Conservation (phyloP, 1,140 invertebrate genomes). For the Wiebesia pumilae region DNA sequence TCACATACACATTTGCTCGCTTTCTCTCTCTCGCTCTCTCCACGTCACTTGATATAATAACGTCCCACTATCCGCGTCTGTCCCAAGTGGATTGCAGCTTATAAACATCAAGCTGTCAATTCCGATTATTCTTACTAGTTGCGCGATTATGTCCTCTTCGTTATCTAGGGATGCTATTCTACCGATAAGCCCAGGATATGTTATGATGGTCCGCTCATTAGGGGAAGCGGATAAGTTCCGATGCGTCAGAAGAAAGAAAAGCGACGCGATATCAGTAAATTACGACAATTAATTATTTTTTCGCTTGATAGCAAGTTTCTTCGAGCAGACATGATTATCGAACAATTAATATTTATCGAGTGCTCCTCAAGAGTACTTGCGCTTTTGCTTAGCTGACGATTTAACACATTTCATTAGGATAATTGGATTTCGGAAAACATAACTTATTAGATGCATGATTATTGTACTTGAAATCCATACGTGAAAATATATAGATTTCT, state of each 20-base stretch:
- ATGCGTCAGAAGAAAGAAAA: background rate
- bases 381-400: background rate
- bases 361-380: background rate
- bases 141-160: constrained; percentile 57
- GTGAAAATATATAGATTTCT: too few relatives aligned
- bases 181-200: constrained; percentile 43
- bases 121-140: constrained; percentile 55
- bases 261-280: background rate
- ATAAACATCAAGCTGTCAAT: background rate
- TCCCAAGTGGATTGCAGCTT: background rate
- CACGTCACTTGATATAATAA: background rate
- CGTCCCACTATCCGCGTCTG: background rate
- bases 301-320: background rate
- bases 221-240: background rate
- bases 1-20: background rate
- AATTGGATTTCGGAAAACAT: background rate
- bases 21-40: background rate
- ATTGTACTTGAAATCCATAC: too few relatives aligned
- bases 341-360: background rate
- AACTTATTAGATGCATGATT: too few relatives aligned
- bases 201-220: constrained; percentile 52
- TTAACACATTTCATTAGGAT: background rate
- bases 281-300: background rate
- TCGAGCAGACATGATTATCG: background rate
- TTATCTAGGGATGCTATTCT: constrained; percentile 53